Evolutionary conservation across 1,140 invertebrate species (phyloP).

Genomic region (Xylocopa sonorina): DNA sequence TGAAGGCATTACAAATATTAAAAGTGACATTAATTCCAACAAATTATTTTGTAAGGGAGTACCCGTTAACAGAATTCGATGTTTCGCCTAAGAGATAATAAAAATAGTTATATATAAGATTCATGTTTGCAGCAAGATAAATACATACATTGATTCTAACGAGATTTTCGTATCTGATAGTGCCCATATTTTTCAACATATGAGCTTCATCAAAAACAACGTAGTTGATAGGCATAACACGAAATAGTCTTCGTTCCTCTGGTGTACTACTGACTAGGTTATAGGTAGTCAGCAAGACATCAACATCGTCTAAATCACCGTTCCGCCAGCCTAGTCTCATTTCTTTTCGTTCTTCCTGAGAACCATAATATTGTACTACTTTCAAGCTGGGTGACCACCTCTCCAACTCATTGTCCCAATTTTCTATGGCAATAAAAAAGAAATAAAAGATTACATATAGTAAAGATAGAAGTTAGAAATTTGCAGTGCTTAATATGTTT

Average conservation of each 20-base stretch:
- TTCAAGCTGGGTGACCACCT: conserved; percentile 92
- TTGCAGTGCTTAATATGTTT: not conserved
- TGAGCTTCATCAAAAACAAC: conserved; percentile 98
- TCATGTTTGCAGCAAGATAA: not conserved
- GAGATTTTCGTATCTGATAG: conserved; percentile 93
- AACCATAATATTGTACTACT: conserved; percentile 94
- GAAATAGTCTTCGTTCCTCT: conserved; percentile 95
- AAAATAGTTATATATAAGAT: conserved; percentile 45
- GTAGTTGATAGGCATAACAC: conserved; percentile 93
- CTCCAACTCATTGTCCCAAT: conserved; percentile 93
- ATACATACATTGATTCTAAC: conserved; percentile 90
- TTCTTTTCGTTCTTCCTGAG: conserved; percentile 90
- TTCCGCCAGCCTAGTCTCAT: conserved; percentile 90
- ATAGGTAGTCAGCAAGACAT: conserved; percentile 95
- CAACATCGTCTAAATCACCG: conserved; percentile 88
- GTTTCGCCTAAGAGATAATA: conserved; percentile 88
- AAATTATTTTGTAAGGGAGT: conserved; percentile 98
- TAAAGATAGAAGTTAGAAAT: not conserved
- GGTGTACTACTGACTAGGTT: conserved; percentile 90
- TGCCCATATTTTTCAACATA: conserved; percentile 98
- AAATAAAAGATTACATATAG: not conserved
- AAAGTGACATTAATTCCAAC: conserved; percentile 95
- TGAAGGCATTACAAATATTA: conserved; percentile 98
- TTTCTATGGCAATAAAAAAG: conserved; percentile 60
- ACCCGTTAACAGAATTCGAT: conserved; percentile 93